Evolutionary conservation across 2,113 vertebrate genomes (phyloP).

Genomic region (Rissa tridactyla): DNA sequence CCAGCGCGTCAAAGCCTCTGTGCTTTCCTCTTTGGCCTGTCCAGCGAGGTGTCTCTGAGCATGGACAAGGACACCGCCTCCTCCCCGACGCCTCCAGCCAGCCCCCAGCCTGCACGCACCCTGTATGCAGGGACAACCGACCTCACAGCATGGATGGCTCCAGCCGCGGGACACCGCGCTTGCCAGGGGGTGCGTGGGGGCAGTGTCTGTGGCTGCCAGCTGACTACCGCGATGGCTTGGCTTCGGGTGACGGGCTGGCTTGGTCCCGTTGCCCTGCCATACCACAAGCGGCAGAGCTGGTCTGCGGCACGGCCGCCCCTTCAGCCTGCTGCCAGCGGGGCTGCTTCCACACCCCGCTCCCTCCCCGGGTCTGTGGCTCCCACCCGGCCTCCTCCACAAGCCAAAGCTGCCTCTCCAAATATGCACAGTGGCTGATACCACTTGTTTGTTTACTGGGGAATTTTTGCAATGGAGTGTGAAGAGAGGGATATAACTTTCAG

Average conservation of each 20-base stretch:
- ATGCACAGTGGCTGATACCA: neutral
- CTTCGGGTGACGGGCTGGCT: neutral
- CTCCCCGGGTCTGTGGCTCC: neutral
- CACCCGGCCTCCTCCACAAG: neutral
- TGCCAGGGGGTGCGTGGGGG: no score
- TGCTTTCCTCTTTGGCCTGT: neutral
- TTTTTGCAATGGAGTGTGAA: neutral
- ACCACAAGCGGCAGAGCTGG: rapidly evolving
- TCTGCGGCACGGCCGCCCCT: rapidly evolving
- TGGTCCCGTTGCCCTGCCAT: neutral
- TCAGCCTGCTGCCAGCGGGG: neutral
- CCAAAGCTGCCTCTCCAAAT: neutral
- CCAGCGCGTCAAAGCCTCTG: neutral
- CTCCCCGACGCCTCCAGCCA: neutral
- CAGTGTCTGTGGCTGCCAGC: neutral
- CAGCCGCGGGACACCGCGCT: rapidly evolving
- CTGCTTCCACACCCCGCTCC: rapidly evolving
- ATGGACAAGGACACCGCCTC: neutral
- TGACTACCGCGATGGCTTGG: rapidly evolving
- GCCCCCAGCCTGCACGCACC: rapidly evolving
- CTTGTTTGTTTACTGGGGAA: neutral
- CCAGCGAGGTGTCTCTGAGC: neutral
- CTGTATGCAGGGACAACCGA: neutral
- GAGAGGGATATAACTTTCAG: neutral
- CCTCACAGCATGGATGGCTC: neutral